phyloP scores from a whole-genome alignment of 1,140 invertebrate species.

The Mizuhopecten yessoensis region DNA sequence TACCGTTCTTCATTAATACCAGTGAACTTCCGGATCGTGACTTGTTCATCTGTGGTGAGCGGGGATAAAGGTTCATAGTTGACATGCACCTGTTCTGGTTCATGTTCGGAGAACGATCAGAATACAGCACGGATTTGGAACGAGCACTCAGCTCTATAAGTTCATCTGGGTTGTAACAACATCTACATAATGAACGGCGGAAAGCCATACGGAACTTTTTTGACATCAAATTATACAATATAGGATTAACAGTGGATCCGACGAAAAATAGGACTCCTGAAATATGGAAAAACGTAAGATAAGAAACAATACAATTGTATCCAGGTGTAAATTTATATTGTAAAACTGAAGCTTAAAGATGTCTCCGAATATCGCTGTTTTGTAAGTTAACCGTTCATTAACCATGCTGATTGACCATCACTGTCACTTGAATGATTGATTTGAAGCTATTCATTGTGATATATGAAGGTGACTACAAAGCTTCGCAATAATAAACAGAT shows the following conservation, averaged over 20 bases:
- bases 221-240: conserved; percentile 87
- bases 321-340: too few species aligned
- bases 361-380: too few species aligned
- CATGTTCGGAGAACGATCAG: conserved; percentile 54
- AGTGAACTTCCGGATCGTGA: conserved; percentile 50
- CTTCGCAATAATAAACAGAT: too few species aligned
- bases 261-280: conserved; percentile 84
- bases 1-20: conserved; percentile 26
- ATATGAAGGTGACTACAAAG: too few species aligned
- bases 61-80: not conserved
- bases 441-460: too few species aligned
- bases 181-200: conserved; percentile 70
- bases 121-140: conserved; percentile 63
- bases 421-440: too few species aligned
- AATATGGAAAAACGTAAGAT: conserved; percentile 52
- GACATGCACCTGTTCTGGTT: conserved; percentile 46
- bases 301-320: too few species aligned
- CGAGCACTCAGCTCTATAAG: conserved; percentile 62
- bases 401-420: too few species aligned
- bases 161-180: conserved; percentile 61
- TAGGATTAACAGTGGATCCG: conserved; percentile 86
- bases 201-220: conserved; percentile 85
- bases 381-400: too few species aligned
- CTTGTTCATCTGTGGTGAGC: not conserved
- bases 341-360: too few species aligned